Conservation (phyloP, 2,888 invertebrate species). For the Myathropa florea region DNA sequence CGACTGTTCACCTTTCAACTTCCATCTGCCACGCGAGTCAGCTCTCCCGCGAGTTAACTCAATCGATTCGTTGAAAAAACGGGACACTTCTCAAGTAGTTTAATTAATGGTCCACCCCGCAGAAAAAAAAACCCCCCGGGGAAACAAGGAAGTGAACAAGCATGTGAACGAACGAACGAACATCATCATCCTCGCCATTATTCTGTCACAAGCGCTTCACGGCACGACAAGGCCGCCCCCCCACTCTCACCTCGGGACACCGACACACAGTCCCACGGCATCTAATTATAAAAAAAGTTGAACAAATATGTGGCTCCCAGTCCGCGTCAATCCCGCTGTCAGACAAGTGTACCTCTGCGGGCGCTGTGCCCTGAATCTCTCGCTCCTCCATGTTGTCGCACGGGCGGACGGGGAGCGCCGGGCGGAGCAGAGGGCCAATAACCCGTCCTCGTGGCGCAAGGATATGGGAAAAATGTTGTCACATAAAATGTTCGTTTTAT, state of each 20-base stretch:
- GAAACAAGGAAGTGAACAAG: not conserved
- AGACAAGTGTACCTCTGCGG: conserved; percentile 30
- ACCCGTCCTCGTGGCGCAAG: not conserved
- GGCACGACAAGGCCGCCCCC: not conserved
- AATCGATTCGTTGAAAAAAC: not conserved
- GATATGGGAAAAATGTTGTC: conserved; percentile 57
- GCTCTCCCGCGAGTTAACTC: too few relatives aligned
- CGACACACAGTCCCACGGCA: conserved; percentile 27
- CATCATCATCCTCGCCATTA: not conserved
- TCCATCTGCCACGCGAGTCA: too few relatives aligned
- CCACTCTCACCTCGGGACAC: not conserved
- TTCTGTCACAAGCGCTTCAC: not conserved
- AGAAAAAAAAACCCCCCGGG: not conserved
- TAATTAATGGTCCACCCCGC: not conserved
- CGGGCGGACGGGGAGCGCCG: not conserved
- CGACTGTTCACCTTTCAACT: too few relatives aligned
- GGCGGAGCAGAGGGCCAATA: not conserved
- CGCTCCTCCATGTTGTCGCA: not conserved
- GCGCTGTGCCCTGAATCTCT: not conserved
- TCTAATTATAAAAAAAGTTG: conserved; percentile 61
- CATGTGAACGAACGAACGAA: not conserved
- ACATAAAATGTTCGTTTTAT: conserved; percentile 62
- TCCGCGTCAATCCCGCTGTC: not conserved
- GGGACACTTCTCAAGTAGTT: not conserved
- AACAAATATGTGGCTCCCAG: conserved; percentile 30